Evolutionary conservation across 37 sponge, comb jelly and placozoan genomes (phyloP), one percentile per base, ranked within the genome.

Genomic region (Petrosia ficiformis): DNA sequence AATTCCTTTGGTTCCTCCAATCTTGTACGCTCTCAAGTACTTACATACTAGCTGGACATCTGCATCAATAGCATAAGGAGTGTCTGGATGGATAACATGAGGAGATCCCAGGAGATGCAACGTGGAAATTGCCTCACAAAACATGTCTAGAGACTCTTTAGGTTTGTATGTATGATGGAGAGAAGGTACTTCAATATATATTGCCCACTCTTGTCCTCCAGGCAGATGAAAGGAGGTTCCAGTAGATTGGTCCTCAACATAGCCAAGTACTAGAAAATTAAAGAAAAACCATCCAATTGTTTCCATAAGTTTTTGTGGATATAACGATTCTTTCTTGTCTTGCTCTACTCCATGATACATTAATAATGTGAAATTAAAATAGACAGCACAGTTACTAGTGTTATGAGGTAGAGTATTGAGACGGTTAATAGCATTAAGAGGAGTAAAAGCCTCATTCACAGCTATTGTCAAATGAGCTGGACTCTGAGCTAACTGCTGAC

Each of bases 251-350:
- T 95, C 96, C 52, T 91, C 86, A 24, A 95, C 90, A 75, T 90
- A 92, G n/a, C 89, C 89, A 14, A 95, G 77, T 35, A 90, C 66
- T 39, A 95, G 42, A 3, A 95, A 77, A 58, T 91, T 86, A 71
- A 95, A 91, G 72, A 95, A 86, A 70, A 95, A 95, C 93, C 96
- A 92, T n/a, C 74, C 73, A 48, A 95, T 85, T 28, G 69, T 75
- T 0, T 78, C 81, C 86, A 95, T 92, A 39, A 95, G 82, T 30
- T 78, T 59, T 6, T 57, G 38, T 76, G 88, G 92, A 24, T 69
- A 58, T 0, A 28, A 32, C 24, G 57, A 21, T 33, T 88, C 90
- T 39, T 44, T 79, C 30, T 77, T 80, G 43, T 71, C 79, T 44
- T 81, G 80, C 0, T 87, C 87, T 71, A 84, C 31, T 25, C 1